A percentile compares a stretch with the other conserved stretches of the same genome.
Evolutionary conservation across 2,113 vertebrate species (phyloP).

Genomic region (Pithys albifrons): DNA sequence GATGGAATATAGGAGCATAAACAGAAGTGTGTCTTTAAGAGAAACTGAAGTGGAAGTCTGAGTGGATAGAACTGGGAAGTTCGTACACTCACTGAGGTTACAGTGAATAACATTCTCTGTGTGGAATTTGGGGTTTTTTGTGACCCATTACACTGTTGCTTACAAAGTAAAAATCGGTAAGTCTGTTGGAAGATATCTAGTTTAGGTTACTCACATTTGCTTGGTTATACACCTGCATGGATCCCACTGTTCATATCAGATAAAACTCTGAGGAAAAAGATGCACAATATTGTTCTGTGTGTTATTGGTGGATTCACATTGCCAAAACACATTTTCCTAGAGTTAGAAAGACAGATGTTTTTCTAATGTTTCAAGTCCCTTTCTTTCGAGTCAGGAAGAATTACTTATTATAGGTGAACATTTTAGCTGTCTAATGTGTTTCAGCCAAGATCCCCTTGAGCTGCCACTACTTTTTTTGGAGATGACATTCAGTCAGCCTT

Average conservation of each 20-base stretch:
- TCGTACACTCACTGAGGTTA: neutral
- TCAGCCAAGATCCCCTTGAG: neutral
- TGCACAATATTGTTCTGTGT: neutral
- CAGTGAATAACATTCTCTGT: neutral
- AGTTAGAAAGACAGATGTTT: neutral
- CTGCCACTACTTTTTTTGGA: neutral
- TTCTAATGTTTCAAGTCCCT: neutral
- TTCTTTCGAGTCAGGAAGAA: neutral
- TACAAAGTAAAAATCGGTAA: neutral
- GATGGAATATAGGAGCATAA: neutral
- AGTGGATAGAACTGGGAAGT: neutral
- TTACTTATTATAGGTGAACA: neutral
- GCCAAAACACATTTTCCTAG: neutral
- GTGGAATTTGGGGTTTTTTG: neutral
- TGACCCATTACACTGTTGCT: neutral
- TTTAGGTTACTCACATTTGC: neutral
- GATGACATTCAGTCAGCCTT: neutral
- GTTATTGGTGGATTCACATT: neutral
- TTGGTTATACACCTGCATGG: neutral
- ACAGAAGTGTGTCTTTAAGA: neutral
- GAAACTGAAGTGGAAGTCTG: neutral
- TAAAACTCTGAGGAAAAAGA: neutral
- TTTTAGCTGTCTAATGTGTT: neutral
- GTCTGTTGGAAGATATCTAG: neutral
- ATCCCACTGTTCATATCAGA: neutral